These are phyloP conservation scores for Fragum fragum DNA, from an alignment of 2,888 invertebrate species.

Conservation along the genomic window DNA sequence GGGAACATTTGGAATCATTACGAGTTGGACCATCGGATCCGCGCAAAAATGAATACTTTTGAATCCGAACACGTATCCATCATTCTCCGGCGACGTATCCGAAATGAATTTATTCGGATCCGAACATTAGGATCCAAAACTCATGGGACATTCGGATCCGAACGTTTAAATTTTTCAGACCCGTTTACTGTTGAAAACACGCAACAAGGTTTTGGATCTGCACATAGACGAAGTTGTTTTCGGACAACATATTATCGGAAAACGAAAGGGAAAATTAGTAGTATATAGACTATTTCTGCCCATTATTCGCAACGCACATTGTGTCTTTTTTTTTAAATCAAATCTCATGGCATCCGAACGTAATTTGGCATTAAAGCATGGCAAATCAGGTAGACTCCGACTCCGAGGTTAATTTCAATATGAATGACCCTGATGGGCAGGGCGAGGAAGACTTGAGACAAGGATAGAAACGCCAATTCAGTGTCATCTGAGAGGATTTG, in stretches of 20 bases:
- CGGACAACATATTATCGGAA: neutral
- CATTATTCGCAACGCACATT: neutral
- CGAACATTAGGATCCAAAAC: no score
- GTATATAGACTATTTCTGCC: neutral
- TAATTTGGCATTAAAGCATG: neutral
- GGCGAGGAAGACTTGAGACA: slow-evolving; percentile 2
- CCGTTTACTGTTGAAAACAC: neutral
- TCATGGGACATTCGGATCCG: neutral
- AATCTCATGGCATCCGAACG: neutral
- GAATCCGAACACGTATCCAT: neutral
- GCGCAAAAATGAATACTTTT: no score
- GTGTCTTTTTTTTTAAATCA: no score
- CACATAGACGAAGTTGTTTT: neutral
- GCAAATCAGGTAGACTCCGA: slow-evolving; percentile 32
- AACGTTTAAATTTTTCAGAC: neutral
- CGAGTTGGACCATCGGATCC: neutral
- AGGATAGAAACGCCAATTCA: neutral
- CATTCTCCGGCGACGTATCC: no score
- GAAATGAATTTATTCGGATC: neutral
- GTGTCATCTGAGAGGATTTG: neutral
- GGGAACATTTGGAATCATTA: neutral
- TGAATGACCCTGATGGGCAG: slow-evolving; percentile 18
- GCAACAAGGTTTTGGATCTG: neutral
- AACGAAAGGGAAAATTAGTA: neutral
- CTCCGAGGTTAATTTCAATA: slow-evolving; percentile 38